Percentiles rank a stretch among this genome's conserved stretches.
Conservation (phyloP, 1,140 invertebrate species). For the Polypedilum pembai region DNA sequence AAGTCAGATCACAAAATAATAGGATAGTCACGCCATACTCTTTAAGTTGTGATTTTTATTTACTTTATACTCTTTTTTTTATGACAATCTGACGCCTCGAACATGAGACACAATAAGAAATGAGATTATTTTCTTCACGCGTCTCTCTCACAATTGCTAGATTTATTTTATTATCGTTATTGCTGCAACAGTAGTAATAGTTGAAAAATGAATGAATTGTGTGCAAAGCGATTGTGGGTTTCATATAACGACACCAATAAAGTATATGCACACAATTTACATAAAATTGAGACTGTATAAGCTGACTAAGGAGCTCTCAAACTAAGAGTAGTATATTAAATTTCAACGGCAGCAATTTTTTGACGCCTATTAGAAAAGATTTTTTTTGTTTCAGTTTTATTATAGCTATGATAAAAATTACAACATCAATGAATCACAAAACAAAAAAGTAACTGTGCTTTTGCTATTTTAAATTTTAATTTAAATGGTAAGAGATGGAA, state of each 20-base stretch:
- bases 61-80: neutral
- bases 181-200: neutral
- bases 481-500: too few relatives aligned
- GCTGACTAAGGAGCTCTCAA: neutral
- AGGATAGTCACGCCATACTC: neutral
- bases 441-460: too few relatives aligned
- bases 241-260: neutral
- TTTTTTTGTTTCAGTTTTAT: neutral
- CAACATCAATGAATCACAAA: too few relatives aligned
- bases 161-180: neutral
- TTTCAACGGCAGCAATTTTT: neutral
- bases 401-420: neutral
- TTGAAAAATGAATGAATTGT: neutral
- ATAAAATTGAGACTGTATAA: neutral
- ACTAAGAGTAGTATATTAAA: neutral
- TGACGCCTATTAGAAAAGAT: neutral
- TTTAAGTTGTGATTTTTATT: neutral
- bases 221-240: neutral
- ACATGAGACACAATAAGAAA: neutral
- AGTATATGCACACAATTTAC: neutral
- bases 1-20: neutral
- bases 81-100: neutral
- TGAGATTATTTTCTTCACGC: too few relatives aligned
- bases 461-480: too few relatives aligned
- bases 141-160: neutral